Base-by-base conservation (phyloP, 2,797 vertebrate genomes). In the Cyclopterus lumpus region DNA sequence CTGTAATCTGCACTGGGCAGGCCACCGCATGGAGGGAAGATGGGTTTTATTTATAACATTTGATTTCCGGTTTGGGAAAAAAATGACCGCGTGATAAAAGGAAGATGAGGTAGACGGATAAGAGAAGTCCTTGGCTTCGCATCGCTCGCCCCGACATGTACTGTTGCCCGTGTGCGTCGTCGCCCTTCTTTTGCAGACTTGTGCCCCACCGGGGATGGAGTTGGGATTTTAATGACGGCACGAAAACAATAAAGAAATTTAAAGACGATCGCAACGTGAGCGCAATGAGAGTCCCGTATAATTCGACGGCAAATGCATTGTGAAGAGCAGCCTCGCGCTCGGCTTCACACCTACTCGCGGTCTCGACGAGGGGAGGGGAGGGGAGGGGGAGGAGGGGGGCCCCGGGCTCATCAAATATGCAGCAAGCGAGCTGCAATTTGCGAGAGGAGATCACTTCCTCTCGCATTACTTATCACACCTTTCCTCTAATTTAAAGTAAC, bases 1-100 rank as follows among this genome's bases (percentile, higher is more conserved):
- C 28, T 1, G 18, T 66, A 44, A 59, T 67, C 58, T 70, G 32
- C 26, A 61, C 30, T 48, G 48, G 61, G 32, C 32, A 74, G n/a
- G 16, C 32, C 57, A 42, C 32, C 54, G 67, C 14, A 72, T 44
- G 38, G 10, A 57, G 30, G 42, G 49, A 14, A 3, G 38, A 38
- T 40, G 38, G n/a, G n/a, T n/a, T n/a, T n/a, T n/a, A 38, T 38
- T 11, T 38, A 38, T 11, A 38, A 38, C 11, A 38, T 44, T 44
- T 15, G 42, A 16, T 16, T 44, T 44, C 8, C 28, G 26, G 28
- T 28, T 28, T 28, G n/a, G n/a, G n/a, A n/a, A n/a, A 46, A 51
- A 72, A 55, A 42, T n/a, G 26, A 28, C 12, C 10, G 14, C 40
- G 44, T 26, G 0, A 8, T 24, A 48, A 58, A 14, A 6, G 49